phyloP scores from a whole-genome alignment of 2,888 invertebrate genomes.

The Nephrotoma guestfalica region DNA sequence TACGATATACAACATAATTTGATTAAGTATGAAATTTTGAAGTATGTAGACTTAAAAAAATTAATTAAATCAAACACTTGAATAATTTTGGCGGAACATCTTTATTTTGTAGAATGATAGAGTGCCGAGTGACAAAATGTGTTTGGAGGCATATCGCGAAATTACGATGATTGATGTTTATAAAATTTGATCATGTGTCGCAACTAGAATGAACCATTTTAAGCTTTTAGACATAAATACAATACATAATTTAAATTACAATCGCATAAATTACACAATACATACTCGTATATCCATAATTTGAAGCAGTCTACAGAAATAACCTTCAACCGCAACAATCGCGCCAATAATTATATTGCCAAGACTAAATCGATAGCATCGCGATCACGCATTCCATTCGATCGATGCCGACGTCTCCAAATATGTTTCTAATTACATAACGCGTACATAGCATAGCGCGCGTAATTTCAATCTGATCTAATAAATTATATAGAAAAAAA shows the following conservation, averaged over 20 bases:
- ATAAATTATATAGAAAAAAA: neutral
- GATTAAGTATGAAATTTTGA: neutral
- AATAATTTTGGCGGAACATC: neutral
- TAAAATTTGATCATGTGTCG: neutral
- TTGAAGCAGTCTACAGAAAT: neutral
- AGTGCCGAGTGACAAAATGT: neutral
- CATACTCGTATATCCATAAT: too few species aligned
- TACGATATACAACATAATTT: neutral
- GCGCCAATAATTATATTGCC: neutral
- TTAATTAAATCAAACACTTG: neutral
- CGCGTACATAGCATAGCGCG: neutral
- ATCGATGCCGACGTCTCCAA: neutral
- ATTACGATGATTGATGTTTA: neutral
- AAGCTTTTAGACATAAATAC: neutral
- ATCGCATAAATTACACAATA: too few species aligned
- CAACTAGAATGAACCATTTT: neutral
- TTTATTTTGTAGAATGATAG: neutral
- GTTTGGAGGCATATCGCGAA: neutral
- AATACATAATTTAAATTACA: too few species aligned
- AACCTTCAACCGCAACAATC: neutral
- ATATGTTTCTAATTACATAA: neutral
- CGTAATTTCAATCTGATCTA: neutral
- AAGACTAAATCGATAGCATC: neutral
- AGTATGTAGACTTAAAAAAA: neutral
- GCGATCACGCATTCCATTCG: neutral